Evolutionary conservation across 2,888 invertebrate species (phyloP).

Genomic region (Drosophila meridiana): DNA sequence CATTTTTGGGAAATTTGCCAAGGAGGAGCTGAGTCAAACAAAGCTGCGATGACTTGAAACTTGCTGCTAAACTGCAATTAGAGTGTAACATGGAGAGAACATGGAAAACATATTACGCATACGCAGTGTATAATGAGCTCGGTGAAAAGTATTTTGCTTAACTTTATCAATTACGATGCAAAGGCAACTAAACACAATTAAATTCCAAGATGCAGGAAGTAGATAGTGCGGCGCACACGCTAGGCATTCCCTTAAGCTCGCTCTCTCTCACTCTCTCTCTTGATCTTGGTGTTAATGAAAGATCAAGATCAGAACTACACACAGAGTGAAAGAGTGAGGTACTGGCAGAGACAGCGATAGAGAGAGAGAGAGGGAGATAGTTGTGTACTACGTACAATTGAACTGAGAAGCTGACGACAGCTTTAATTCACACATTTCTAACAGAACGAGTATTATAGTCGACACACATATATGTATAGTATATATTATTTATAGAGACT

Average conservation of each 20-base stretch:
- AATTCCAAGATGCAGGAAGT: constrained; percentile 40
- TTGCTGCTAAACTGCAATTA: constrained; percentile 25
- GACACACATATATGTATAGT: constrained; percentile 10
- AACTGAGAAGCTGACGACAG: constrained; percentile 25
- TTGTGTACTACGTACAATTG: constrained; percentile 16
- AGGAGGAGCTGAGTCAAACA: constrained; percentile 1
- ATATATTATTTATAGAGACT: constrained; percentile 46
- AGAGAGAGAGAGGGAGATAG: background rate
- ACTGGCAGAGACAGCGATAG: background rate
- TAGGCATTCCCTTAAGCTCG: constrained; percentile 4
- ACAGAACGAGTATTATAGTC: constrained; percentile 31
- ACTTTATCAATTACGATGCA: constrained; percentile 8
- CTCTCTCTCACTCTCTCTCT: constrained; percentile 14
- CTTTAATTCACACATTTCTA: constrained; percentile 56
- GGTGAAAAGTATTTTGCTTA: background rate
- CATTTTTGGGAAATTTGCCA: constrained; percentile 32
- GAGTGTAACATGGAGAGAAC: background rate
- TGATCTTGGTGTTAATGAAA: constrained; percentile 57
- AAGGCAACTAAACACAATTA: constrained; percentile 29
- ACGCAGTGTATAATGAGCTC: constrained; percentile 10
- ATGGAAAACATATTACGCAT: constrained; percentile 18
- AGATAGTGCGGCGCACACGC: constrained; percentile 22
- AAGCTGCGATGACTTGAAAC: background rate
- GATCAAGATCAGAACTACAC: constrained; percentile 49
- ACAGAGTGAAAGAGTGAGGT: background rate